Conservation (phyloP, 2,113 vertebrate genomes). For the Acrocephalus arundinaceus region DNA sequence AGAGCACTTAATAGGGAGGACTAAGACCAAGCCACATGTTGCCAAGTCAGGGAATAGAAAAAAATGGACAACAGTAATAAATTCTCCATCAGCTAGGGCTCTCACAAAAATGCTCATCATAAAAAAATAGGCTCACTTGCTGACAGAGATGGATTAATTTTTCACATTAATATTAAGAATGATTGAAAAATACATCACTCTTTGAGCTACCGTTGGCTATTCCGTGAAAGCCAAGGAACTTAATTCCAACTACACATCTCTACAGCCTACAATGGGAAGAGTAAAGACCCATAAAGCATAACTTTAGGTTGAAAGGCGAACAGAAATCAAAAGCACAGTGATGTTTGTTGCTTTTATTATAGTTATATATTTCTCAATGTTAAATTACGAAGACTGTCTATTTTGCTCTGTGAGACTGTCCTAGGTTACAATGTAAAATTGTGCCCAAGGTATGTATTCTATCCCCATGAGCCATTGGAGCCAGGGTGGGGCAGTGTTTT, state of each 20-base stretch:
- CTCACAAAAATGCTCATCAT: neutral
- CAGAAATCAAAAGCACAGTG: neutral
- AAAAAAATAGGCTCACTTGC: neutral
- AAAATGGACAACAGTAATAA: fast-evolving
- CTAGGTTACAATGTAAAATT: too few relatives aligned
- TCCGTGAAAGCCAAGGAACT: neutral
- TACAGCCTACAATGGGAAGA: neutral
- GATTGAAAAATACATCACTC: neutral
- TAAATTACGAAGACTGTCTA: neutral
- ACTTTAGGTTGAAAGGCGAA: neutral
- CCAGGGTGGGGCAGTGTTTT: too few relatives aligned
- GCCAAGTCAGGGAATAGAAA: neutral
- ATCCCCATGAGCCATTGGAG: too few relatives aligned
- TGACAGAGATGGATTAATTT: neutral
- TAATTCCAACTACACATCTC: neutral
- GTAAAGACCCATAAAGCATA: neutral
- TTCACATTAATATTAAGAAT: neutral
- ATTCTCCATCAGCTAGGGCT: neutral
- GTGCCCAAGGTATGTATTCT: too few relatives aligned
- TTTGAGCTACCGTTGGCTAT: neutral
- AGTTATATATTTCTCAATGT: neutral
- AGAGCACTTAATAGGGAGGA: fast-evolving
- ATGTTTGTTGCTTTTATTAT: neutral
- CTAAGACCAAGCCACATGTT: fast-evolving
- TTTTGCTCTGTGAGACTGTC: neutral